Base-by-base conservation (phyloP, 37 sponge, comb jelly and placozoan species). In the Chondrilla cf. caribensis region DNA sequence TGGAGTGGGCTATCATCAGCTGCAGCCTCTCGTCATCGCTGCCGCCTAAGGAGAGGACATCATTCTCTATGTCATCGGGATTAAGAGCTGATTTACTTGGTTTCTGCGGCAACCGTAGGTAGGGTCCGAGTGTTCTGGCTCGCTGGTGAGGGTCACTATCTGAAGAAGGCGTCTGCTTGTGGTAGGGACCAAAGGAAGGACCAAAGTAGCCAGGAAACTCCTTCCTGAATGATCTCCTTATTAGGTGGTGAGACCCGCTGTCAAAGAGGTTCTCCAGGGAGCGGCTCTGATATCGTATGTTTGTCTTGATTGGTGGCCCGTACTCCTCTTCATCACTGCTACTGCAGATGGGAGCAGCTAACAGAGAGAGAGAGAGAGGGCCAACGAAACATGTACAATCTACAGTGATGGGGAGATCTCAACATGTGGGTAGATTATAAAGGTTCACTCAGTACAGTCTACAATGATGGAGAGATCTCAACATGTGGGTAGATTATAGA, bases 241-340 rank as follows among this genome's bases (percentile, higher is more conserved):
- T 39, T 2, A 37, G 41, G 76, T 73, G 76, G 25, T 39, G 41
- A 1, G 14, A 36, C n/a, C 44, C 24, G 43, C 42, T 39, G 44
- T 42, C 76, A 29, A 28, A n/a, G 24, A 73, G 76, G 76, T 73
- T 37, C 76, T 73, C 76, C 44, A 73, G 0, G 19, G 76, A 73
- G 0, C 76, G 76, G 6, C 76, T 73, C 36, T 43, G 41, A 43
- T 73, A 42, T 31, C 44, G 41, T n/a, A 18, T 22, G 21, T n/a
- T 18, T 47, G 51, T 14, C 51, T 47, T 47, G 41, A 22, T 29
- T 8, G 21, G 15, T 14, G 38, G 15, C 44, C 18, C n/a, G 43
- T 73, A 38, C 41, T 39, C 44, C 44, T 73, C 76, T 14, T 73
- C 76, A 40, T 73, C 76, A 42, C 76, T 73, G 24, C 76, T 73